These are phyloP conservation scores for Peribatodes rhomboidaria DNA, from an alignment of 2,888 invertebrate genomes.

Conservation along the genomic window DNA sequence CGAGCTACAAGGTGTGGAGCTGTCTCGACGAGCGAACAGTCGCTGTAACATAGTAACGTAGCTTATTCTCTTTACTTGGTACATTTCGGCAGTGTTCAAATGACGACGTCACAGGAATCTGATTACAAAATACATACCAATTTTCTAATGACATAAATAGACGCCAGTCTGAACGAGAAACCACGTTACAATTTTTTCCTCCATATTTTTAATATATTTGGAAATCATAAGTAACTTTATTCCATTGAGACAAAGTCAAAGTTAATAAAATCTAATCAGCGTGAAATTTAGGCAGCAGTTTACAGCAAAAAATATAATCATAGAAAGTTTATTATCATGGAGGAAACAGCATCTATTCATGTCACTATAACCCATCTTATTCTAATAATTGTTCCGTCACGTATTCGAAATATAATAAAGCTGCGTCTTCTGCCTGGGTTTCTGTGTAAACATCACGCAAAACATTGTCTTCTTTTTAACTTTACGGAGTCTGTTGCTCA, in stretches of 20 bases:
- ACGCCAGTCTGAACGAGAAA: not conserved
- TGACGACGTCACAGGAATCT: conserved; percentile 40
- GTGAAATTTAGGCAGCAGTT: too few relatives aligned
- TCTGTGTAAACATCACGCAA: too few relatives aligned
- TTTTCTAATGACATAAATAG: conserved; percentile 11
- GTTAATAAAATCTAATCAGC: not conserved
- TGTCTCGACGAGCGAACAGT: not conserved
- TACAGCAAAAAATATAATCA: too few relatives aligned
- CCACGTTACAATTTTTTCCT: not conserved
- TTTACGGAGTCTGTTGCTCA: too few relatives aligned
- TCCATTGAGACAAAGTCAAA: not conserved
- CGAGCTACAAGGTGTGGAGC: not conserved
- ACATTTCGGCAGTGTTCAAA: conserved; percentile 46
- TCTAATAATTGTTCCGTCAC: conserved; percentile 50
- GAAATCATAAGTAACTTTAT: conserved; percentile 4
- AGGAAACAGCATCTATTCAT: conserved; percentile 21
- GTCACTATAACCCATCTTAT: conserved; percentile 29
- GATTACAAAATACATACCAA: conserved; percentile 29
- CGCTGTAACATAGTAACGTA: not conserved
- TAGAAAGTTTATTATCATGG: not conserved
- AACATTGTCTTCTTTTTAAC: too few relatives aligned
- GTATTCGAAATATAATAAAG: conserved; percentile 44
- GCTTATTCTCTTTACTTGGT: conserved; percentile 32
- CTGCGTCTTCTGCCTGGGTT: too few relatives aligned
- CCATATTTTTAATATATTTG: not conserved